Evolutionary conservation across 2,888 invertebrate genomes (phyloP).

Genomic region (Masnerella sp.): DNA sequence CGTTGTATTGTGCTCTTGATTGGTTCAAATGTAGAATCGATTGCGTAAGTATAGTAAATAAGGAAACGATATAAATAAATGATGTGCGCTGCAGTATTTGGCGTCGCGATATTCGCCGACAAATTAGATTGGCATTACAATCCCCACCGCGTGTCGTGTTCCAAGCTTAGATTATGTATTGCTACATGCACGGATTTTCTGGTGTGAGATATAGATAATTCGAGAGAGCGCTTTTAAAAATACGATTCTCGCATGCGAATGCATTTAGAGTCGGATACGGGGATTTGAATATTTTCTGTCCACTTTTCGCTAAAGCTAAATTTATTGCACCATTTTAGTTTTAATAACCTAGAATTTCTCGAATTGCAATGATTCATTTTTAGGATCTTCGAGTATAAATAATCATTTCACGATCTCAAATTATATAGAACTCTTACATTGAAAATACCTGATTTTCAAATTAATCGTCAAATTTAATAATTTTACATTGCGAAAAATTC

Average conservation of each 20-base stretch:
- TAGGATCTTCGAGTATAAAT: too few species aligned
- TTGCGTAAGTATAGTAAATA: constrained; percentile 35
- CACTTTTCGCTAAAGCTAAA: too few species aligned
- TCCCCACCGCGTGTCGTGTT: constrained; percentile 33
- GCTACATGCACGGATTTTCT: constrained; percentile 28
- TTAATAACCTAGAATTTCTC: too few species aligned
- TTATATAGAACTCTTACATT: too few species aligned
- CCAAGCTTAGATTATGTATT: constrained; percentile 47
- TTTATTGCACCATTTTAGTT: too few species aligned
- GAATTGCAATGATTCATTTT: too few species aligned
- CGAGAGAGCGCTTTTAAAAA: constrained; percentile 7
- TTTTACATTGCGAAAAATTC: too few species aligned
- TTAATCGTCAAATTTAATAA: too few species aligned
- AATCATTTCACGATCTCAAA: too few species aligned
- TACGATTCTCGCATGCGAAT: constrained; percentile 1
- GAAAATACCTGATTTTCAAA: too few species aligned
- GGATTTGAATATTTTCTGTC: not conserved
- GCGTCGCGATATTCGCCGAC: constrained; percentile 57
- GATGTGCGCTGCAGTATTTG: constrained; percentile 34
- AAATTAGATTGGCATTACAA: constrained; percentile 57
- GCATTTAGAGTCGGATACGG: too few species aligned
- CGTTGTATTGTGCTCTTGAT: constrained; percentile 6
- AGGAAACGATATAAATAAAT: constrained; percentile 51
- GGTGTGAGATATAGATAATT: constrained; percentile 18
- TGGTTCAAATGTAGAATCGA: constrained; percentile 17